These are phyloP conservation scores for Melanostoma mellinum DNA, from an alignment of 2,888 invertebrate genomes.

Conservation along the genomic window DNA sequence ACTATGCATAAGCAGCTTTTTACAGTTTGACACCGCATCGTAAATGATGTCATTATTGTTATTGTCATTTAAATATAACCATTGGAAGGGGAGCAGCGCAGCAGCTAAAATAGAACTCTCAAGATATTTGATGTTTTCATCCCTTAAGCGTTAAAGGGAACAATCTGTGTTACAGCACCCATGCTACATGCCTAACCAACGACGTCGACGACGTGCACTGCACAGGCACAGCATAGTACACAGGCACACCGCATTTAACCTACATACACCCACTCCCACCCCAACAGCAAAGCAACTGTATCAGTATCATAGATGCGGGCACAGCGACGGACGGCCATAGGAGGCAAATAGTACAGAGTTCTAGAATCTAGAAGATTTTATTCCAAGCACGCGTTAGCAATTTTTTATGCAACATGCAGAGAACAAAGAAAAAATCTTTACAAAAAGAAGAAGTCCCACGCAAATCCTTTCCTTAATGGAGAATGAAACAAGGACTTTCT, in stretches of 20 bases:
- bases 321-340: no score
- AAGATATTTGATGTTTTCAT: conserved; percentile 66
- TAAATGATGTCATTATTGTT: conserved; percentile 73
- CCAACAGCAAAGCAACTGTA: conserved; percentile 35
- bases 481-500: conserved; percentile 72
- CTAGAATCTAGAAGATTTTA: conserved; percentile 62
- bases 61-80: conserved; percentile 69
- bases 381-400: conserved; percentile 81
- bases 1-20: conserved; percentile 71
- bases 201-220: conserved; percentile 30
- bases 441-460: conserved; percentile 63
- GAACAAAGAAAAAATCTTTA: conserved; percentile 37
- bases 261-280: conserved; percentile 32
- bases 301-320: conserved; percentile 36
- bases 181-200: conserved; percentile 4
- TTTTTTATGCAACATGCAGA: conserved; percentile 81
- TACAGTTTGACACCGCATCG: conserved; percentile 71
- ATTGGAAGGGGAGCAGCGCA: conserved; percentile 11
- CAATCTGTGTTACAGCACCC: conserved; percentile 40
- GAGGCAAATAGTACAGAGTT: conserved; percentile 8
- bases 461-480: conserved; percentile 73
- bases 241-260: conserved; percentile 55
- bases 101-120: conserved; percentile 34
- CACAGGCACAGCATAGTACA: background rate
- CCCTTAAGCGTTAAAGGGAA: conserved; percentile 52